phyloP scores from a whole-genome alignment of 2,113 vertebrate genomes.

The Delphinus delphis region DNA sequence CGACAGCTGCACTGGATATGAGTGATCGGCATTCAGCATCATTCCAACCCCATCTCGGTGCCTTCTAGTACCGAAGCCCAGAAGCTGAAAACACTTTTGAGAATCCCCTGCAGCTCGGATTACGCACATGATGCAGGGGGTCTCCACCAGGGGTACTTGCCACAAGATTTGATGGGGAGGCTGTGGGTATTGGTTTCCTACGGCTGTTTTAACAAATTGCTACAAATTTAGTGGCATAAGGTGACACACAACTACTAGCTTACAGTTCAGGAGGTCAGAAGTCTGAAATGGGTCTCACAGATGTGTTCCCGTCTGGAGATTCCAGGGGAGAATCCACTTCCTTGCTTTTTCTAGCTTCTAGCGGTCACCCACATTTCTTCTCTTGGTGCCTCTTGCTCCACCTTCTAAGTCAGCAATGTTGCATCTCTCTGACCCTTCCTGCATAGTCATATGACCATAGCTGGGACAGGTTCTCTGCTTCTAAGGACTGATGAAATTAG shows the following conservation, averaged over 20 bases:
- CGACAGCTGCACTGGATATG: neutral
- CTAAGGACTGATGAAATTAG: neutral
- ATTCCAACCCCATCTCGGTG: neutral
- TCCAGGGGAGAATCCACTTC: neutral
- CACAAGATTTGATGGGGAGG: neutral
- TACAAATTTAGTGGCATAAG: neutral
- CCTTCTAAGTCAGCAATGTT: neutral
- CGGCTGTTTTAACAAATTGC: neutral
- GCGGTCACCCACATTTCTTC: neutral
- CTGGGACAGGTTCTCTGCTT: neutral
- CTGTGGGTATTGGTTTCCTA: neutral
- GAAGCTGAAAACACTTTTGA: neutral
- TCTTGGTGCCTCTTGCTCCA: neutral
- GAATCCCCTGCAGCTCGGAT: neutral
- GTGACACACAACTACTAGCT: neutral
- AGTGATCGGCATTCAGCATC: neutral
- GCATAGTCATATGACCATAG: neutral
- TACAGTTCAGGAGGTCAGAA: neutral
- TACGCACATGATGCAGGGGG: accelerated
- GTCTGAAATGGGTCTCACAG: neutral
- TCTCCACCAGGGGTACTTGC: neutral
- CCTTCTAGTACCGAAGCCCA: neutral
- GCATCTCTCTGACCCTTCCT: too few relatives aligned
- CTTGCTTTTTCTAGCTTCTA: neutral
- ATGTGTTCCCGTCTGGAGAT: neutral